These are phyloP conservation scores for Harpagifer antarcticus DNA, from an alignment of 2,797 vertebrate genomes.

Conservation along the genomic window DNA sequence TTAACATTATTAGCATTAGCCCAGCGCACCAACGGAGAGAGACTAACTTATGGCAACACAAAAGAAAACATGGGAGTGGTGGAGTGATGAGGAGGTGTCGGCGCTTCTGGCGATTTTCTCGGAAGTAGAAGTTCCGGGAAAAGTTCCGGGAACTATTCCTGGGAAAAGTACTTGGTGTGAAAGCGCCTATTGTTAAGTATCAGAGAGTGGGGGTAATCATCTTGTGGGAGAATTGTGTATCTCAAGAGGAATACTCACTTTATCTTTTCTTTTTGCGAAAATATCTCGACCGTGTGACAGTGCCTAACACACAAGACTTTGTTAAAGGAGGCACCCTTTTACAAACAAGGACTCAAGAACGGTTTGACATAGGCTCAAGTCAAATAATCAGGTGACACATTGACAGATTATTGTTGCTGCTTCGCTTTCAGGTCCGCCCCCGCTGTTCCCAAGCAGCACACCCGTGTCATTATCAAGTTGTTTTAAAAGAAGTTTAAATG, in stretches of 20 bases:
- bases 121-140: too few relatives aligned
- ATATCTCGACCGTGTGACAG: not conserved
- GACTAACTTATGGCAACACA: too few relatives aligned
- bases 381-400: not conserved
- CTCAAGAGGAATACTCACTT: not conserved
- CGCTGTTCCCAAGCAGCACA: conserved; percentile 32
- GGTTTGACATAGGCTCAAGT: not conserved
- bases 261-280: conserved; percentile 1
- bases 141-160: too few relatives aligned
- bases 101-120: too few relatives aligned
- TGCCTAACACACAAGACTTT: not conserved
- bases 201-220: conserved; percentile 11
- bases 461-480: conserved; percentile 3
- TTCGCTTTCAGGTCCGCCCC: conserved; percentile 28
- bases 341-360: conserved; percentile 29
- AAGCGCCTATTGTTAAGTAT: not conserved
- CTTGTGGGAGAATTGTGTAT: not conserved
- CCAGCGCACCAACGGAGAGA: too few relatives aligned
- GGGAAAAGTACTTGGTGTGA: too few relatives aligned
- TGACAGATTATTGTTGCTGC: not conserved
- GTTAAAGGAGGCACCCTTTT: not conserved
- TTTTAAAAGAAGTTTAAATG: not conserved
- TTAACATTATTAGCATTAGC: too few relatives aligned
- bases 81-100: too few relatives aligned
- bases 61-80: too few relatives aligned